These are phyloP conservation scores for Cinara cedri DNA, from an alignment of 2,888 invertebrate genomes.

Conservation along the genomic window DNA sequence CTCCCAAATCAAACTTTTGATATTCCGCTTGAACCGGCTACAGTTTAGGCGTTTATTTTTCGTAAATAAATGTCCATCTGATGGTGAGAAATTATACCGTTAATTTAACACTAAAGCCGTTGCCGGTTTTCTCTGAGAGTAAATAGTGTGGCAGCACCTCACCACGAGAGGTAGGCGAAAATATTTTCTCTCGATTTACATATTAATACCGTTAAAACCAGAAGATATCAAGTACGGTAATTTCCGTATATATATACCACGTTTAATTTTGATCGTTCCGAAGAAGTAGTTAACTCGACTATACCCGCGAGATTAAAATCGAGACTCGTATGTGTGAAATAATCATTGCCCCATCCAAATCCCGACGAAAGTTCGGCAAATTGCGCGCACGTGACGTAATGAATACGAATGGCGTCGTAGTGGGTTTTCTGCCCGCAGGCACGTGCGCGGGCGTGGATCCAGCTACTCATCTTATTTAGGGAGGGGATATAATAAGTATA, in stretches of 20 bases:
- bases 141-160: background rate
- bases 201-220: constrained; percentile 33
- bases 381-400: constrained; percentile 16
- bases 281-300: constrained; percentile 36
- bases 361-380: constrained; percentile 43
- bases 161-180: background rate
- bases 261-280: too few species aligned
- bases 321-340: constrained; percentile 54
- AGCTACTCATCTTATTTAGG: too few species aligned
- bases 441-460: too few species aligned
- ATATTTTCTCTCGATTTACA: constrained; percentile 39
- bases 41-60: too few species aligned
- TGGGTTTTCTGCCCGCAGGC: too few species aligned
- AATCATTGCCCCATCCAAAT: constrained; percentile 43
- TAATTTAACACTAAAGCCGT: too few species aligned
- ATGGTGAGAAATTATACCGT: too few species aligned
- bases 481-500: too few species aligned
- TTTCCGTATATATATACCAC: constrained; percentile 31
- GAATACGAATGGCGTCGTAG: too few species aligned
- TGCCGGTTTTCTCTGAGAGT: background rate
- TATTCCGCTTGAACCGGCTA: too few species aligned
- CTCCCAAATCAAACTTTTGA: too few species aligned
- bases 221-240: constrained; percentile 26
- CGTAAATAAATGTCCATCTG: too few species aligned
- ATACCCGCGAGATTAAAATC: constrained; percentile 44